These are phyloP conservation scores for Psilanteris sp. DNA, from an alignment of 1,140 invertebrate genomes.

Conservation along the genomic window DNA sequence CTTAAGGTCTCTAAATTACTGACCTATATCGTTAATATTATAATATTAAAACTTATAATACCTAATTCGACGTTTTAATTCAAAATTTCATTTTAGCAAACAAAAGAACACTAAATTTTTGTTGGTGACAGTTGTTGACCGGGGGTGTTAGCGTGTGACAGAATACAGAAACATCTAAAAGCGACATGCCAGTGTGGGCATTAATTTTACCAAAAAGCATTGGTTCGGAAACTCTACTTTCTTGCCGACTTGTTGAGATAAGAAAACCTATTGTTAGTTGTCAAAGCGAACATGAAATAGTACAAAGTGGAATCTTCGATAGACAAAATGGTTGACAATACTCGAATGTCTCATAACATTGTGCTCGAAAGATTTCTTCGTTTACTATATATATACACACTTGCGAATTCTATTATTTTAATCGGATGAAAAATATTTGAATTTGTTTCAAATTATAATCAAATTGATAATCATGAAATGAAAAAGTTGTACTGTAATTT, in stretches of 20 bases:
- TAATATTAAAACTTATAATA: too few relatives aligned
- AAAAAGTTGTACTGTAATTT: too few relatives aligned
- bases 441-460: too few relatives aligned
- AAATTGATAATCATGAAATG: too few relatives aligned
- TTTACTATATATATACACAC: too few relatives aligned
- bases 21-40: too few relatives aligned
- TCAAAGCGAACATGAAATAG: background rate
- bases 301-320: background rate
- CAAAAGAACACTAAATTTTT: too few relatives aligned
- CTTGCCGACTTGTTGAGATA: conserved; percentile 43
- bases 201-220: conserved; percentile 42
- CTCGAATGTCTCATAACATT: background rate
- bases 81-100: background rate
- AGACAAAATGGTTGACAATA: background rate
- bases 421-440: too few relatives aligned
- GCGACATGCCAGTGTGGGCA: conserved; percentile 18
- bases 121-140: too few relatives aligned
- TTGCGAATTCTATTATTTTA: too few relatives aligned
- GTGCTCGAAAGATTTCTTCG: background rate
- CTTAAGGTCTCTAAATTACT: too few relatives aligned
- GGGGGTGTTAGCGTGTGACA: background rate
- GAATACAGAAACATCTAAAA: background rate
- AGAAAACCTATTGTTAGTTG: conserved; percentile 1
- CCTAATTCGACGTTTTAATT: too few relatives aligned
- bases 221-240: conserved; percentile 28